A percentile compares a stretch with the other conserved stretches of the same genome.
These are phyloP conservation scores for Valencia hispanica DNA, from an alignment of 2,797 vertebrate genomes.

Conservation along the genomic window DNA sequence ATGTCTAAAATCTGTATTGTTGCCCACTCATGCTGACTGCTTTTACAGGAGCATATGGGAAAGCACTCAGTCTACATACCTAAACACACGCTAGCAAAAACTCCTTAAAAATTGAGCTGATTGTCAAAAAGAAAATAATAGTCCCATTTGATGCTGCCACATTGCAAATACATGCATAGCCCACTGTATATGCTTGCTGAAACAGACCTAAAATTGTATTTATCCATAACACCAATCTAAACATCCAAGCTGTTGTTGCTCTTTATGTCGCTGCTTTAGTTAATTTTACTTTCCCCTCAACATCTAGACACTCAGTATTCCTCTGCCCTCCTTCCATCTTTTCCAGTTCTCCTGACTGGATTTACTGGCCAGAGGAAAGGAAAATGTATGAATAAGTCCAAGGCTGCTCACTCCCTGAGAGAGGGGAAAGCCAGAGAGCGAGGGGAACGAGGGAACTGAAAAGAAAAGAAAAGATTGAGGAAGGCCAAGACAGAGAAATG, in stretches of 20 bases:
- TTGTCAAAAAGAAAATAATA: conserved; percentile 21
- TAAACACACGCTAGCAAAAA: conserved; percentile 1
- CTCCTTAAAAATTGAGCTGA: conserved; percentile 24
- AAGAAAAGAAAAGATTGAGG: conserved; percentile 7
- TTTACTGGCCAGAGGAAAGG: conserved; percentile 78
- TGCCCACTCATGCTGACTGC: conserved; percentile 48
- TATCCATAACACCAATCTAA: not conserved
- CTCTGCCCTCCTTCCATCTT: conserved; percentile 2
- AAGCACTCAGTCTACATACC: conserved; percentile 56
- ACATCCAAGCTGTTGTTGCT: not conserved
- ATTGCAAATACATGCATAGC: not conserved
- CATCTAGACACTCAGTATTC: conserved; percentile 20
- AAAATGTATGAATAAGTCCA: conserved; percentile 81
- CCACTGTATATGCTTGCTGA: not conserved
- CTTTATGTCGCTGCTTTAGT: conserved; percentile 6
- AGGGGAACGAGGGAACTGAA: conserved; percentile 45
- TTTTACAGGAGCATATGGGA: conserved; percentile 74
- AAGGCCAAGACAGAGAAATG: conserved; percentile 1
- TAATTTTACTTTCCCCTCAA: conserved; percentile 49
- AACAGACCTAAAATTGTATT: not conserved
- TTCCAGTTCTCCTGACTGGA: conserved; percentile 66
- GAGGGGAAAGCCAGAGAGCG: conserved; percentile 56
- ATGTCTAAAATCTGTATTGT: conserved; percentile 42
- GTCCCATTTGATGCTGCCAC: conserved; percentile 10
- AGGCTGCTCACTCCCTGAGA: conserved; percentile 69